Evolutionary conservation across 1,140 invertebrate genomes (phyloP).

Genomic region (Callitettix versicolor): DNA sequence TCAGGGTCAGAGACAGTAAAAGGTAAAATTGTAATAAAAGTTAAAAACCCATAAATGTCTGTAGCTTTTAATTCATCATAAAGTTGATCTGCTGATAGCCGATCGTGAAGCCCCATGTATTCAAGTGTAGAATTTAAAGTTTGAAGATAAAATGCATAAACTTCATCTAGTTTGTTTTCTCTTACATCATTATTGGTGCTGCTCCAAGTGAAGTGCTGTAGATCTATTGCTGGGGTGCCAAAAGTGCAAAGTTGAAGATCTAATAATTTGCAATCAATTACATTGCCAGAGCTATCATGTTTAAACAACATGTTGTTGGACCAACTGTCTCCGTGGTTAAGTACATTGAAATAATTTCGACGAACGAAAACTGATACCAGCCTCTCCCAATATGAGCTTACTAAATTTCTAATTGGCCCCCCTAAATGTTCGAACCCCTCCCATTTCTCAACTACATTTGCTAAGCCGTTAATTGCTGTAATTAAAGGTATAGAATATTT

Average conservation of each 20-base stretch:
- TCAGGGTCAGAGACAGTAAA: no score
- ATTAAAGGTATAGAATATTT: no score
- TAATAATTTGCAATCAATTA: conserved; percentile 43
- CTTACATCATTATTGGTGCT: conserved; percentile 35
- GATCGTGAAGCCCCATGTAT: not conserved
- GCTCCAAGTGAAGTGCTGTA: conserved; percentile 45
- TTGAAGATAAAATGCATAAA: conserved; percentile 7
- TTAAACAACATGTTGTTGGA: conserved; percentile 54
- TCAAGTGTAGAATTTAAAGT: not conserved
- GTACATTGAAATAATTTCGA: conserved; percentile 38
- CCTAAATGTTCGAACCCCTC: no score
- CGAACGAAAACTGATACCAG: no score
- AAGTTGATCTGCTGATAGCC: not conserved
- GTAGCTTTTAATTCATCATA: not conserved
- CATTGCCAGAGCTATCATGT: conserved; percentile 37
- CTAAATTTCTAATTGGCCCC: no score
- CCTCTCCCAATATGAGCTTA: no score
- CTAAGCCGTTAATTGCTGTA: no score
- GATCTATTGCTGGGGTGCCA: conserved; percentile 39
- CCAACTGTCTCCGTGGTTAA: conserved; percentile 56
- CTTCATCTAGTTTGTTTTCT: conserved; percentile 19
- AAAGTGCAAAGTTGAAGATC: conserved; percentile 49
- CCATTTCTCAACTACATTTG: no score
- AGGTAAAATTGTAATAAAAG: no score
- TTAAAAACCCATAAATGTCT: not conserved